Conservation (phyloP, 2,888 invertebrate species). For the Esperia sulphurella region DNA sequence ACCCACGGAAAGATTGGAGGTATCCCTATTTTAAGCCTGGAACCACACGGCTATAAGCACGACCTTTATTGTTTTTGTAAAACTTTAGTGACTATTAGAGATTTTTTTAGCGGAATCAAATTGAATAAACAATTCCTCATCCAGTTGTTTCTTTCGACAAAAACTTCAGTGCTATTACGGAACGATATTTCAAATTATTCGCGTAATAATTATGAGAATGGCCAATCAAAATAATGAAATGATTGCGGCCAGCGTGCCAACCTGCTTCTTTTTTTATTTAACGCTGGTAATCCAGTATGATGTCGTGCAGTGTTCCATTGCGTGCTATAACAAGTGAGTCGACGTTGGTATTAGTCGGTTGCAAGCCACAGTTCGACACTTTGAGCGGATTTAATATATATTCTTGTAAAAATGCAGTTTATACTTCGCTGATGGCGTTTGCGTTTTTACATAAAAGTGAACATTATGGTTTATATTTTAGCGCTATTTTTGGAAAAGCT, state of each 20-base stretch:
- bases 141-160: too few species aligned
- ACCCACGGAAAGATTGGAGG: too few species aligned
- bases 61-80: too few species aligned
- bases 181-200: background rate
- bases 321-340: constrained; percentile 5
- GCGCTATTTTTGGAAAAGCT: too few species aligned
- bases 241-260: constrained; percentile 10
- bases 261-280: background rate
- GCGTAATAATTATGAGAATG: constrained; percentile 3
- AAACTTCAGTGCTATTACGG: background rate
- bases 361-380: background rate
- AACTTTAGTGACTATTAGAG: too few species aligned
- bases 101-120: background rate
- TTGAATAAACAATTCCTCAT: background rate
- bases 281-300: constrained; percentile 1
- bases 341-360: background rate
- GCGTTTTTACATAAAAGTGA: too few species aligned
- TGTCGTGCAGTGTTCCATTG: constrained; percentile 8
- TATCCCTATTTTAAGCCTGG: too few species aligned
- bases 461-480: too few species aligned
- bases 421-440: background rate
- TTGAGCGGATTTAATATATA: constrained; percentile 4
- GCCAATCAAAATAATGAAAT: constrained; percentile 4
- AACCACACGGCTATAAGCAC: too few species aligned
- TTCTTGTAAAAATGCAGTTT: constrained; percentile 8